A percentile compares a stretch with the other conserved stretches of the same genome.
Conservation (phyloP, 2,888 invertebrate genomes). For the Hypercompe scribonia region DNA sequence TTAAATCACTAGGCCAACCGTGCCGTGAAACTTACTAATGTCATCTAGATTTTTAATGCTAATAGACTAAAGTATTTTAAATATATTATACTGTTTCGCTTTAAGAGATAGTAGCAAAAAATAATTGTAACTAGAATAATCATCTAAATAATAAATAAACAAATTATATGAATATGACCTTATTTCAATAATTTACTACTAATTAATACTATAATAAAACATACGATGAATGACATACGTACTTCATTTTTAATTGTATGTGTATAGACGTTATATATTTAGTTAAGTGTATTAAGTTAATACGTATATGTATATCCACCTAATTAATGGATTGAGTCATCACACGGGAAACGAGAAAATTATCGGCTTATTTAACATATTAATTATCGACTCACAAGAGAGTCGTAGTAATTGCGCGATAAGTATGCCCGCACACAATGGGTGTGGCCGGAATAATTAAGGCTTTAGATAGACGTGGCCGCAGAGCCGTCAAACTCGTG, state of each 20-base stretch:
- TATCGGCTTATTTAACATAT: slow-evolving; percentile 42
- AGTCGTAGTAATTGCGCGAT: slow-evolving; percentile 46
- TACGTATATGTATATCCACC: slow-evolving; percentile 18
- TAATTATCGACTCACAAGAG: slow-evolving; percentile 38
- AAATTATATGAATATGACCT: background rate
- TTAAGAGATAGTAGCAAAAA: background rate
- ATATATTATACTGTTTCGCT: background rate
- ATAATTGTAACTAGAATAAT: background rate
- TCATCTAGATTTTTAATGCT: no score
- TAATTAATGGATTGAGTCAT: slow-evolving; percentile 35
- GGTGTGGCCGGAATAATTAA: slow-evolving; percentile 51
- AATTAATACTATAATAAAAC: background rate
- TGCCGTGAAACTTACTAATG: no score
- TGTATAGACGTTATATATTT: background rate
- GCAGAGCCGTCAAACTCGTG: slow-evolving; percentile 35
- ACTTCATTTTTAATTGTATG: no score
- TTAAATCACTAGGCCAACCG: no score
- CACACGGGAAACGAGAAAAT: slow-evolving; percentile 49
- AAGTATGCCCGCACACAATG: slow-evolving; percentile 49
- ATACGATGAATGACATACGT: background rate
- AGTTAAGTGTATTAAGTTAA: slow-evolving; percentile 2
- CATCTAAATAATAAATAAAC: background rate
- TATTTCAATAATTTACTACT: background rate
- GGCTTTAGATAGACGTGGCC: slow-evolving; percentile 30
- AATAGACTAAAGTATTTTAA: no score